A percentile compares a stretch with the other conserved stretches of the same genome.
Conservation (phyloP, 2,113 vertebrate genomes). For the Xiphophorus hellerii region DNA sequence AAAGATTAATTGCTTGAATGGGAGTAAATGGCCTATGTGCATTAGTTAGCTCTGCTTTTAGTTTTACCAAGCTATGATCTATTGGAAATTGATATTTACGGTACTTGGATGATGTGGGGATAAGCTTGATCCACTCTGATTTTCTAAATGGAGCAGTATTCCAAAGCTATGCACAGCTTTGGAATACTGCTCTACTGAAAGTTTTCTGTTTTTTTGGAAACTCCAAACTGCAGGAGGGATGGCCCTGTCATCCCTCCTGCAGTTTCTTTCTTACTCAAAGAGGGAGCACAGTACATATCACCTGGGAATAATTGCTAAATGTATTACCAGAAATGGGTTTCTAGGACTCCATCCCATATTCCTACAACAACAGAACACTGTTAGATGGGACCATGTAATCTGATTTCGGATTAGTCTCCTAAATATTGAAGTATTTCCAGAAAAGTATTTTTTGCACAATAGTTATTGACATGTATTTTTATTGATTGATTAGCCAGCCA, state of each 20-base stretch:
- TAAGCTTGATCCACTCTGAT: background rate
- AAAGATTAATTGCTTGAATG: conserved; percentile 24
- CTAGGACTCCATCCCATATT: conserved; percentile 57
- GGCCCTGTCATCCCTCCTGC: conserved; percentile 16
- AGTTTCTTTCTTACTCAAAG: conserved; percentile 27
- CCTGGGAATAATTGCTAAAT: conserved; percentile 54
- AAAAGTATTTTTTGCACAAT: background rate
- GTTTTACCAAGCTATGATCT: background rate
- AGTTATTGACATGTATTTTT: background rate
- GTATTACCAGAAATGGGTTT: conserved; percentile 67
- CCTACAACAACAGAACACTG: conserved; percentile 35
- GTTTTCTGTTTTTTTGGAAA: conserved; percentile 3
- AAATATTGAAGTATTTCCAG: background rate
- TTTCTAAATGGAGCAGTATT: background rate
- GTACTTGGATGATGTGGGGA: background rate
- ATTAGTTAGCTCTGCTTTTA: background rate
- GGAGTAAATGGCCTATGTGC: background rate
- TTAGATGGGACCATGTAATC: conserved; percentile 29
- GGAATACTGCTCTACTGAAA: background rate
- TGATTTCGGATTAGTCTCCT: background rate
- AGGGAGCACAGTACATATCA: conserved; percentile 32
- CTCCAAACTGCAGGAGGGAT: background rate
- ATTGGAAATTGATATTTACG: background rate
- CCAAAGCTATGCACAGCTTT: background rate
- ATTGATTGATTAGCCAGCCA: background rate